Evolutionary conservation across 2,888 invertebrate genomes (phyloP).

Genomic region (Lottia scabra): DNA sequence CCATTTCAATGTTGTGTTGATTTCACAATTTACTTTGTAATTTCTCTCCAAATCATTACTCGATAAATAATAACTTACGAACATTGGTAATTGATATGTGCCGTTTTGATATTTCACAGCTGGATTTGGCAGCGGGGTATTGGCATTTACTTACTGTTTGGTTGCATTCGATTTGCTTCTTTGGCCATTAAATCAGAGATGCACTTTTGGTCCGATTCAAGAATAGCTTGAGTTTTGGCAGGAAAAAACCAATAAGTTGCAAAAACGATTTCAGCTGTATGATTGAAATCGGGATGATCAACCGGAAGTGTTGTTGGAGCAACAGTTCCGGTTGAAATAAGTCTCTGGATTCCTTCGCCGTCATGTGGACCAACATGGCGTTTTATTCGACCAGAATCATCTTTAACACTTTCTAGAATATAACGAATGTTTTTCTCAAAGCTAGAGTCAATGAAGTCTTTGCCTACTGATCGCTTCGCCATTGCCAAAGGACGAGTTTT

Average conservation of each 20-base stretch:
- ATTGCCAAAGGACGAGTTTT: background rate
- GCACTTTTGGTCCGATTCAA: slow-evolving; percentile 78
- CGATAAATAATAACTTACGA: too few species aligned
- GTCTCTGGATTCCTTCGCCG: slow-evolving; percentile 68
- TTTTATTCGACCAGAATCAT: slow-evolving; percentile 26
- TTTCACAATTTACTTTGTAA: too few species aligned
- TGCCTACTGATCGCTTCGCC: background rate
- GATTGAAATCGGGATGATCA: slow-evolving; percentile 68
- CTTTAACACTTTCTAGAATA: background rate
- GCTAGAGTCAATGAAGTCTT: background rate
- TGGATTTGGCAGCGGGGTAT: too few species aligned
- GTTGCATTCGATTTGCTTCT: slow-evolving; percentile 66
- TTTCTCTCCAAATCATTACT: too few species aligned
- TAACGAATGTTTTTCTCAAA: background rate
- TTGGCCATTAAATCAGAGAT: slow-evolving; percentile 73
- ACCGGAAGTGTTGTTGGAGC: slow-evolving; percentile 66
- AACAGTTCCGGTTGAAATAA: slow-evolving; percentile 71
- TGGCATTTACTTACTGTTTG: slow-evolving; percentile 56
- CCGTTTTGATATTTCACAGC: too few species aligned
- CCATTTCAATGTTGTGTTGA: too few species aligned
- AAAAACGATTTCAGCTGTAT: slow-evolving; percentile 77
- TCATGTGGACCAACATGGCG: slow-evolving; percentile 71
- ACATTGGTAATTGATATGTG: too few species aligned
- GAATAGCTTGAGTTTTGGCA: slow-evolving; percentile 70
- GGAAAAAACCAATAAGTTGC: slow-evolving; percentile 82